Percentiles rank a stretch among this genome's conserved stretches.
Conservation (phyloP, 2,797 vertebrate species). For the Botia almorhae region DNA sequence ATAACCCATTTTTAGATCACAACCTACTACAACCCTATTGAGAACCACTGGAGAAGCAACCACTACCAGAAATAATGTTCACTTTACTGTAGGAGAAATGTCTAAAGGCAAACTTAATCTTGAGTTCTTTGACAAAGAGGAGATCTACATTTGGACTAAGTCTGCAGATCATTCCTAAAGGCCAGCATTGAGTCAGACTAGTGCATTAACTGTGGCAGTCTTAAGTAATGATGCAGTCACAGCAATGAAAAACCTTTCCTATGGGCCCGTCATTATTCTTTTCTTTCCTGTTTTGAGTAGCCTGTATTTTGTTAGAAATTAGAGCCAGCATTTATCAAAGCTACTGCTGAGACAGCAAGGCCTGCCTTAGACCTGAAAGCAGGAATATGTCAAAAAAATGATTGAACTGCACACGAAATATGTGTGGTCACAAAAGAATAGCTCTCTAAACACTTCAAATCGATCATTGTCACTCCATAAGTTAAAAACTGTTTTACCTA, state of each 20-base stretch:
- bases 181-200: constrained; percentile 41
- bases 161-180: constrained; percentile 30
- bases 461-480: constrained; percentile 42
- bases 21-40: not conserved
- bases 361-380: constrained; percentile 50
- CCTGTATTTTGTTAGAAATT: constrained; percentile 58
- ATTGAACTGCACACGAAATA: constrained; percentile 37
- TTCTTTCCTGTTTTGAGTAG: constrained; percentile 64
- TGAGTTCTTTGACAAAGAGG: constrained; percentile 13
- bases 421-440: constrained; percentile 37
- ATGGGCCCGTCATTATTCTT: constrained; percentile 58
- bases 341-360: constrained; percentile 52
- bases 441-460: constrained; percentile 18
- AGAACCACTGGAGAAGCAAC: too few relatives aligned
- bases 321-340: constrained; percentile 56
- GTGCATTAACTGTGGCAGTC: constrained; percentile 50
- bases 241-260: constrained; percentile 55
- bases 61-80: constrained; percentile 4
- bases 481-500: constrained; percentile 20
- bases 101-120: not conserved
- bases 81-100: constrained; percentile 23
- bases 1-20: not conserved
- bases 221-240: constrained; percentile 46
- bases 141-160: constrained; percentile 27
- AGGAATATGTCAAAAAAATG: constrained; percentile 49